phyloP scores from a whole-genome alignment of 2,797 vertebrate species.

The Cossypha dichroa region DNA sequence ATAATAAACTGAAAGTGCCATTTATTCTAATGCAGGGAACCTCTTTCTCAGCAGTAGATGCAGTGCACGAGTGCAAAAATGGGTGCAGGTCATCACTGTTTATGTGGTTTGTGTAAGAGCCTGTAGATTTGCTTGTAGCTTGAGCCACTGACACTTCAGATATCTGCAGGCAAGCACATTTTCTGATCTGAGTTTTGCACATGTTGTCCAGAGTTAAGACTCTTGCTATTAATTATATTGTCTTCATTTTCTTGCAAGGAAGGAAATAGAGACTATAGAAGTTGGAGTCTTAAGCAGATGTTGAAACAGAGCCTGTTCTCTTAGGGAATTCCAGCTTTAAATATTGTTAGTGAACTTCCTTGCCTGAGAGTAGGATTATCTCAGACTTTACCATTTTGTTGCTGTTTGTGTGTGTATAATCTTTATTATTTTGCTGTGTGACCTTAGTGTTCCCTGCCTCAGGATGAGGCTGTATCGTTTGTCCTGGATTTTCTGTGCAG shows the following conservation, averaged over 20 bases:
- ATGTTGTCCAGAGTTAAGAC: not conserved
- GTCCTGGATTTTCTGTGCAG: slow-evolving; percentile 5
- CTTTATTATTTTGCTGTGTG: slow-evolving; percentile 41
- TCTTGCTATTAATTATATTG: not conserved
- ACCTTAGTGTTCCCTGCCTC: slow-evolving; percentile 9
- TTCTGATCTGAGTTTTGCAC: not conserved
- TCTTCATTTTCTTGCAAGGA: slow-evolving; percentile 11
- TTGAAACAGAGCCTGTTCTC: slow-evolving; percentile 20
- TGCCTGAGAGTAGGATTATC: slow-evolving; percentile 42
- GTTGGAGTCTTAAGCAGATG: slow-evolving; percentile 12
- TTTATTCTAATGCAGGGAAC: not conserved
- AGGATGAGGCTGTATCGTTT: slow-evolving; percentile 36
- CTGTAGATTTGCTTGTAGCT: not conserved
- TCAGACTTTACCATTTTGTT: slow-evolving; percentile 42
- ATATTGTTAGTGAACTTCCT: slow-evolving; percentile 11
- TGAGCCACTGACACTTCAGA: not conserved
- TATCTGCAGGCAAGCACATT: not conserved
- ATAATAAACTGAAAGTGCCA: not conserved
- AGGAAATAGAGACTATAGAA: slow-evolving; percentile 7
- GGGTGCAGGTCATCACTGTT: not conserved
- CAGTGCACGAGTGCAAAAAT: not conserved
- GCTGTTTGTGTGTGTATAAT: slow-evolving; percentile 54
- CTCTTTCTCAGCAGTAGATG: not conserved
- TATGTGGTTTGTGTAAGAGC: not conserved
- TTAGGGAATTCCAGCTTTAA: slow-evolving; percentile 43